Evolutionary conservation across 2,888 invertebrate species (phyloP).

Genomic region (Volucella bombylans): DNA sequence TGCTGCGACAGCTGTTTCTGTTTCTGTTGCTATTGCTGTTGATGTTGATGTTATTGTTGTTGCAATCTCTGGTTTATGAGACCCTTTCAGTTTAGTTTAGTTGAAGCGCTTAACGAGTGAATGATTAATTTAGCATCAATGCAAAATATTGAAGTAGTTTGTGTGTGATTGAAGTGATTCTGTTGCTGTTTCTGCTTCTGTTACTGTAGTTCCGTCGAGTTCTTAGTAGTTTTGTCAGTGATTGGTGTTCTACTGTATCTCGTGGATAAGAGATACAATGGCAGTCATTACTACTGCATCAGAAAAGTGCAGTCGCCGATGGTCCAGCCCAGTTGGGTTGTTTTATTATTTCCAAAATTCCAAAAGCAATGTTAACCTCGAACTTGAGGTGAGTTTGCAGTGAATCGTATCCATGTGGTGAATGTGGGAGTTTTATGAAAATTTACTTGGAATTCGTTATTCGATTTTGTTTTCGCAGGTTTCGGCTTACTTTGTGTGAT

Average conservation of each 20-base stretch:
- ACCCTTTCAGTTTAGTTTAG: constrained; percentile 40
- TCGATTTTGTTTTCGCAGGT: background rate
- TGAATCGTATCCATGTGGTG: background rate
- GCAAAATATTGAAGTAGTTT: constrained; percentile 60
- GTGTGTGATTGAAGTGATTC: constrained; percentile 50
- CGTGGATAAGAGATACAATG: constrained; percentile 41
- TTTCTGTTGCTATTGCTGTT: constrained; percentile 48
- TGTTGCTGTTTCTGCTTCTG: background rate
- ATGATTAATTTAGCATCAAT: constrained; percentile 71
- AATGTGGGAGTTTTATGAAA: background rate
- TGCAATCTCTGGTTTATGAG: constrained; percentile 7
- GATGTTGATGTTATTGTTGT: constrained; percentile 20
- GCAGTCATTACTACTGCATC: constrained; percentile 30
- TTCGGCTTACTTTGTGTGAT: background rate
- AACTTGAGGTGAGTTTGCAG: constrained; percentile 56
- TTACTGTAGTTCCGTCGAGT: constrained; percentile 35
- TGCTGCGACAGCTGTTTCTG: constrained; percentile 57
- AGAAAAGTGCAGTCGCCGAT: constrained; percentile 46
- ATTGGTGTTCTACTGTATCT: constrained; percentile 8
- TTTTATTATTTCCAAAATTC: constrained; percentile 41
- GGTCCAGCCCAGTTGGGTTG: constrained; percentile 51
- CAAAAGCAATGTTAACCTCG: constrained; percentile 27
- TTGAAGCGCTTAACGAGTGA: constrained; percentile 54
- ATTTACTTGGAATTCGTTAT: constrained; percentile 4
- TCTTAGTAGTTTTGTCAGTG: constrained; percentile 11